Evolutionary conservation across 2,113 vertebrate species (phyloP).

Genomic region (Coregonus clupeaformis): DNA sequence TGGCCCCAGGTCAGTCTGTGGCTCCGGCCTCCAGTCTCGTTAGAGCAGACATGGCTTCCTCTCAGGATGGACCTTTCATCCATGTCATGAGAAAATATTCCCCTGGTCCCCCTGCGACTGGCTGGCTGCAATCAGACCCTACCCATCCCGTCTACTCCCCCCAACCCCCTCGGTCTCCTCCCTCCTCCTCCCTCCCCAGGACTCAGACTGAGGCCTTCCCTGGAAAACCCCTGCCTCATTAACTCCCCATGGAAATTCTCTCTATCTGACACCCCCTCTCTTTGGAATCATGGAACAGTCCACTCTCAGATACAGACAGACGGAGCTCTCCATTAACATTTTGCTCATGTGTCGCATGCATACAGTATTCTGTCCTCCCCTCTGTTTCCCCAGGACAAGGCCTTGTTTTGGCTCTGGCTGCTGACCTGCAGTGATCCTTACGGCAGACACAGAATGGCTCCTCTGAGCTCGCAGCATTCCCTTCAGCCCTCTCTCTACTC

Average conservation of each 20-base stretch:
- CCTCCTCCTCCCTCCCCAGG: not conserved
- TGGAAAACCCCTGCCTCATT: not conserved
- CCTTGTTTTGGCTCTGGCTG: constrained; percentile 2
- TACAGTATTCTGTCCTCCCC: not conserved
- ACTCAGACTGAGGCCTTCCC: not conserved
- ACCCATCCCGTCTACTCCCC: constrained; percentile 21
- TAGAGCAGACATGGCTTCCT: constrained; percentile 31
- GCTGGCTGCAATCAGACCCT: constrained; percentile 27
- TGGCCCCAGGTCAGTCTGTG: not conserved
- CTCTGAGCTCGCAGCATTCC: constrained; percentile 40
- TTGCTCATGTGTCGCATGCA: not conserved
- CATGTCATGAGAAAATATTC: constrained; percentile 36
- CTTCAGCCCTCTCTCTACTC: not conserved
- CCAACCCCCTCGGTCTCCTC: not conserved
- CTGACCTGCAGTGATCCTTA: constrained; percentile 10
- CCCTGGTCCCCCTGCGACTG: not conserved
- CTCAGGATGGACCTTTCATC: constrained; percentile 50
- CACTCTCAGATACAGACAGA: constrained; percentile 8
- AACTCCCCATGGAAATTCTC: not conserved
- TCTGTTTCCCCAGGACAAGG: constrained; percentile 4
- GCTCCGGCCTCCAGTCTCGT: constrained; percentile 4
- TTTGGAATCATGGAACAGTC: not conserved
- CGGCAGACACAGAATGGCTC: constrained; percentile 22
- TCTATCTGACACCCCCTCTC: not conserved
- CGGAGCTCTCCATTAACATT: constrained; percentile 16